These are phyloP conservation scores for Phrynosoma platyrhinos DNA, from an alignment of 2,113 vertebrate species.

Conservation along the genomic window DNA sequence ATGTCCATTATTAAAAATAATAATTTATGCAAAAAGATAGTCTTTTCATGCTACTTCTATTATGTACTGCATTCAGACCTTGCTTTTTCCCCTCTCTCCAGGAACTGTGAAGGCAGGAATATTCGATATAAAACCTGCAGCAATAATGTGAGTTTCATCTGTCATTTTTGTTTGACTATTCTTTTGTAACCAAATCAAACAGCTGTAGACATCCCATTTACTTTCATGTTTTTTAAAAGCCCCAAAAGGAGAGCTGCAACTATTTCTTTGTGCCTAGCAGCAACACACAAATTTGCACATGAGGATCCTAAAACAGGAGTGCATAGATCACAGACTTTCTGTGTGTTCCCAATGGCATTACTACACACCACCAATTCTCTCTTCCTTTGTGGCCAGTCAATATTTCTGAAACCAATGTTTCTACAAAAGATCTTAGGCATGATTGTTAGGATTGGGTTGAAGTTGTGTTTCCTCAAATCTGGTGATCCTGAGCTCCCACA, in stretches of 20 bases:
- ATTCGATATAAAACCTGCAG: conserved; percentile 95
- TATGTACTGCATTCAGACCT: conserved; percentile 1
- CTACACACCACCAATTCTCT: too few species aligned
- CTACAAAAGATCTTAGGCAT: too few species aligned
- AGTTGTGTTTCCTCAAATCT: too few species aligned
- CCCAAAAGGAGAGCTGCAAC: not conserved
- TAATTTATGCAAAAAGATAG: conserved; percentile 31
- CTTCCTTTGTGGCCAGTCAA: too few species aligned
- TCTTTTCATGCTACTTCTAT: not conserved
- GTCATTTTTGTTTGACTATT: conserved; percentile 40
- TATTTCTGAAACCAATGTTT: too few species aligned
- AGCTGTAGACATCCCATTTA: conserved; percentile 58
- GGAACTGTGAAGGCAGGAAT: conserved; percentile 92
- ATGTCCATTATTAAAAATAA: conserved; percentile 40
- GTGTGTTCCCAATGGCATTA: too few species aligned
- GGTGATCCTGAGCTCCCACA: too few species aligned
- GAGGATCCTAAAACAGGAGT: too few species aligned
- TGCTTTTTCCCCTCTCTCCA: conserved; percentile 67
- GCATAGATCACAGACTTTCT: too few species aligned
- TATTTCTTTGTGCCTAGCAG: too few species aligned
- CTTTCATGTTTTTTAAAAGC: conserved; percentile 38
- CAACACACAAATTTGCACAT: too few species aligned
- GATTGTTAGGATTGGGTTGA: too few species aligned
- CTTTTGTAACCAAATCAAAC: conserved; percentile 45
- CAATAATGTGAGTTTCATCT: conserved; percentile 85